phyloP scores from a whole-genome alignment of 2,113 vertebrate genomes.

The Pristiophorus japonicus region DNA sequence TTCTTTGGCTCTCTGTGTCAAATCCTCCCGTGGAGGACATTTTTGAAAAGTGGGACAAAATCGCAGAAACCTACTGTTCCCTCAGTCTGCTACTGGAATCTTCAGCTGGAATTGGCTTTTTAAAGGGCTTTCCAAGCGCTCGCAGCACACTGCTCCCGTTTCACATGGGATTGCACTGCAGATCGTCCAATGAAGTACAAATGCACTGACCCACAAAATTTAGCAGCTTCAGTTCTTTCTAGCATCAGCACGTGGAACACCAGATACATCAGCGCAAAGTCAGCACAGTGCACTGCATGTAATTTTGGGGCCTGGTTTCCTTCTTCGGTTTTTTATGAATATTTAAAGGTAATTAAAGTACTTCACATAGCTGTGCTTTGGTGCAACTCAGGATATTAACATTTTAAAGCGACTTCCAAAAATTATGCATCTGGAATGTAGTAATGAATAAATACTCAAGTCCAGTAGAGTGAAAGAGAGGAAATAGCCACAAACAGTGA shows the following conservation, averaged over 20 bases:
- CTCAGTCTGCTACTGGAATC: not conserved
- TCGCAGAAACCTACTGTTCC: not conserved
- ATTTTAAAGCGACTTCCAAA: constrained; percentile 53
- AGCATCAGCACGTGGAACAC: not conserved
- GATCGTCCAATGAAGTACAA: not conserved
- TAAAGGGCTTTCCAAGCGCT: not conserved
- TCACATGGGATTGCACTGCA: not conserved
- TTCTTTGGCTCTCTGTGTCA: not conserved
- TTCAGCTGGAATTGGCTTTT: not conserved
- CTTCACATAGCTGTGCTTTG: constrained; percentile 5
- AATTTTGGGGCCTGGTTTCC: not conserved
- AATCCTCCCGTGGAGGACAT: not conserved
- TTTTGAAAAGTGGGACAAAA: not conserved
- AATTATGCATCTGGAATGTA: constrained; percentile 55
- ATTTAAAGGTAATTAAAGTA: constrained; percentile 14
- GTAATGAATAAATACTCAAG: constrained; percentile 55
- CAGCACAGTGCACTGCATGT: not conserved
- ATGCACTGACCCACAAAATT: not conserved
- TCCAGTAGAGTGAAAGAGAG: constrained; percentile 48
- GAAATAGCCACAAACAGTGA: constrained; percentile 51
- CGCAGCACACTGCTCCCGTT: not conserved
- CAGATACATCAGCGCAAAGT: not conserved
- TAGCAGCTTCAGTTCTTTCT: not conserved
- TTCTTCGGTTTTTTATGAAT: not conserved
- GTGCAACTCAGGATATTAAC: constrained; percentile 39